phyloP scores from a whole-genome alignment of 1,140 invertebrate species.

The Aphelenchoides avenae region DNA sequence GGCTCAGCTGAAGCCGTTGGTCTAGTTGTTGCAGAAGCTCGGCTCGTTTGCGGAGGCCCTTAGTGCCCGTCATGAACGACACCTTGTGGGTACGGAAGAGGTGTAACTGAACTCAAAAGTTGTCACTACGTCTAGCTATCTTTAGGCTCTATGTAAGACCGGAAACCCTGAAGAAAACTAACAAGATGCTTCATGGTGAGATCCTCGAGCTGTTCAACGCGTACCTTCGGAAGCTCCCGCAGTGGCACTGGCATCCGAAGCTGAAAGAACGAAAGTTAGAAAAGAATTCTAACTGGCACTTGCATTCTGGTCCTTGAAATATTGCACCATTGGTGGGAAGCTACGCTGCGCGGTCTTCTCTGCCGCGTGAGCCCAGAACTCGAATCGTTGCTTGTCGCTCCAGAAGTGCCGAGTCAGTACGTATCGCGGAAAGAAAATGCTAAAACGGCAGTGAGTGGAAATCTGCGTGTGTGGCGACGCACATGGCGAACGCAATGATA shows the following conservation, averaged over 20 bases:
- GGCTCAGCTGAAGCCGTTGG: constrained; percentile 3
- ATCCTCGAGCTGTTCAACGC: too few species aligned
- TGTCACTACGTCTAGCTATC: neutral
- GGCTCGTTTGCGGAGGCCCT: constrained; percentile 13
- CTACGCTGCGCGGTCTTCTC: constrained; percentile 2
- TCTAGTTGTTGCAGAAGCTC: constrained; percentile 21
- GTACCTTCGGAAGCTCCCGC: too few species aligned
- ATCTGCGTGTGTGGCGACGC: constrained; percentile 39
- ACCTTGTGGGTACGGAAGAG: constrained; percentile 28
- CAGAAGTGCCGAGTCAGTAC: constrained; percentile 46
- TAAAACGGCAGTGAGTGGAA: constrained; percentile 30
- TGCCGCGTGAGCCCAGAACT: constrained; percentile 27
- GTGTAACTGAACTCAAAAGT: constrained; percentile 31
- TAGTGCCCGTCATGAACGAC: constrained; percentile 9
- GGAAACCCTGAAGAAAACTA: constrained; percentile 2
- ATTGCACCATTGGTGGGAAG: constrained; percentile 1
- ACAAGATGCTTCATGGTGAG: constrained; percentile 16
- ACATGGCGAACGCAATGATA: constrained; percentile 42
- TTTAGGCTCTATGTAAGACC: constrained; percentile 12
- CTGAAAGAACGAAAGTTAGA: neutral
- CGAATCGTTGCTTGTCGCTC: constrained; percentile 37
- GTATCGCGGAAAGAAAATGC: constrained; percentile 47
- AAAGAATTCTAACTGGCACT: constrained; percentile 7
- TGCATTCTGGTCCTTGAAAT: neutral
- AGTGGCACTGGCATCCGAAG: too few species aligned